Evolutionary conservation across 2,113 vertebrate species (phyloP), one percentile per base, ranked within the genome.

Genomic region (Notothenia rossii): DNA sequence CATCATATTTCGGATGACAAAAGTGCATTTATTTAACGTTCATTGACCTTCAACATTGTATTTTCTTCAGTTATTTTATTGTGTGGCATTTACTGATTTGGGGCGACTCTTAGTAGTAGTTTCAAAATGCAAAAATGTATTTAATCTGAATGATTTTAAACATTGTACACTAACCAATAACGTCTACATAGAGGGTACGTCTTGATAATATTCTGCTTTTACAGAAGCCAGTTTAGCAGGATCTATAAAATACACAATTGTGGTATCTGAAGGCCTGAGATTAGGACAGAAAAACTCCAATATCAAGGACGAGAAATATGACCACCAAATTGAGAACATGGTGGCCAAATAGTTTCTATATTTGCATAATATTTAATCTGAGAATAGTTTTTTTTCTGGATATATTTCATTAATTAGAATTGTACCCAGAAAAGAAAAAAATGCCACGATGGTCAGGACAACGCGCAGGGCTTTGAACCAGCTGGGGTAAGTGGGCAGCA

Each of bases 391-490:
- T 79, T 91, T 91, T 54, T 97, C 94, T 51, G 94, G 94, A 83
- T 88, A 96, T 1, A 81, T 0, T 60, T 3, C 6, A 55, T 91
- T 87, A 49, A 97, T 1, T 1, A 65, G 0, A 4, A 96, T 55
- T 33, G 95, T 97, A 60, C 93, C 83, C 33, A 96, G 0, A 1
- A 98, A 87, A 20, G 96, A 97, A 1, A 94, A 73, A 10, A 89
- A 75, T 0, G 96, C 97, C 64, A 98, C 94, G 0, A 82, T 0
- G 10, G 96, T 97, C 36, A 96, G 87, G 60, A 94, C 0, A 6
- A 93, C 55, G 45, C 96, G 95, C 76, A 97, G 75, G 12, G 94
- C 95, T 93, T 96, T 98, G 78, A 99, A 97, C 97, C 98, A 99
- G 71, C 83, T 91, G 8, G 97, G 97, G 59, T 97, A 99, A 36